Conservation (phyloP, 2,113 vertebrate genomes). For the Tretioscincus oriximinensis region DNA sequence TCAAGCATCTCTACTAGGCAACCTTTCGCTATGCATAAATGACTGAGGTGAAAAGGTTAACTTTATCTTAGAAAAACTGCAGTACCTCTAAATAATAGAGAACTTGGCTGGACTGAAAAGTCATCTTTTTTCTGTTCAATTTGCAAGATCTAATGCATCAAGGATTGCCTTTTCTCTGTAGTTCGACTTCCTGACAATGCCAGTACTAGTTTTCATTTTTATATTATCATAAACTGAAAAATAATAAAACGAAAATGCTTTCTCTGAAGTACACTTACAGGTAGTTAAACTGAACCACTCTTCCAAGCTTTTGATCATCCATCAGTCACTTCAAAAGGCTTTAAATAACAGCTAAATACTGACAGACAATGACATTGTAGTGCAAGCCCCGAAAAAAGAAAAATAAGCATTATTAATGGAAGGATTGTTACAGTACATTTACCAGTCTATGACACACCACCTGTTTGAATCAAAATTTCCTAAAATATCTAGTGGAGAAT, state of each 20-base stretch:
- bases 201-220: constrained; percentile 40
- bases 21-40: not conserved
- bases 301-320: constrained; percentile 58
- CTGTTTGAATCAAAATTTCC: constrained; percentile 35
- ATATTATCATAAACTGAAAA: constrained; percentile 41
- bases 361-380: constrained; percentile 43
- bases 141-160: constrained; percentile 30
- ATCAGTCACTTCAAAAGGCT: constrained; percentile 52
- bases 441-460: constrained; percentile 26
- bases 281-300: constrained; percentile 54
- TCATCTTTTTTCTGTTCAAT: constrained; percentile 11
- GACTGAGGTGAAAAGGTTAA: constrained; percentile 14
- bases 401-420: constrained; percentile 26
- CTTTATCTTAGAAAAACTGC: constrained; percentile 14
- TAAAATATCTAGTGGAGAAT: constrained; percentile 29
- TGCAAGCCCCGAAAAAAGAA: constrained; percentile 12
- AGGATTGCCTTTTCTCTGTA: constrained; percentile 20
- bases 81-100: constrained; percentile 12
- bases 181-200: constrained; percentile 33
- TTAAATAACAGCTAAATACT: constrained; percentile 44
- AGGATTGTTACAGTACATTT: constrained; percentile 39
- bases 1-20: constrained; percentile 9
- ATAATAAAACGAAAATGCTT: constrained; percentile 32
- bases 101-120: not conserved
- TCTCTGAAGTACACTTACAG: constrained; percentile 40